These are phyloP conservation scores for Coenobita brevimanus DNA, from an alignment of 1,140 invertebrate genomes.

Conservation along the genomic window DNA sequence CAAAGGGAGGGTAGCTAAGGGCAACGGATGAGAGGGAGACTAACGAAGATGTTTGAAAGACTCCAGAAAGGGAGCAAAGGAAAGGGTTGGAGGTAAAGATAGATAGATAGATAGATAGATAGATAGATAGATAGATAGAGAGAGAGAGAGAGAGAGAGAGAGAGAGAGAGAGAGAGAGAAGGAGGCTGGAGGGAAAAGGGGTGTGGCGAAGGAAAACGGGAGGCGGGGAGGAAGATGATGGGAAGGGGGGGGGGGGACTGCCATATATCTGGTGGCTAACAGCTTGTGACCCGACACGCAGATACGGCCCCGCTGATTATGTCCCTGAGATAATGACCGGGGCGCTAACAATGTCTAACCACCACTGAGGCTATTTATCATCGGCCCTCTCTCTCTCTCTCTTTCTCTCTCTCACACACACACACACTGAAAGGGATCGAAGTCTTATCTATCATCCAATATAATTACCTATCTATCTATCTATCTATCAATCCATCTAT, in stretches of 20 bases:
- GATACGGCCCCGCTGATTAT: no score
- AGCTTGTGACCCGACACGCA: not conserved
- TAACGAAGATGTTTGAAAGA: not conserved
- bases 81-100: no score
- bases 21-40: not conserved
- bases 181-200: not conserved
- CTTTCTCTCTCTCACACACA: no score
- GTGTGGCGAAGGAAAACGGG: not conserved
- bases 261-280: conserved; percentile 7
- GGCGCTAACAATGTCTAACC: no score
- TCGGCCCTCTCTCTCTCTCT: no score
- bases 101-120: conserved; percentile 20
- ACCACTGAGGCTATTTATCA: no score
- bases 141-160: not conserved
- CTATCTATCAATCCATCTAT: no score
- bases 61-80: not conserved
- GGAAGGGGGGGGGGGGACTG: not conserved
- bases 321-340: no score
- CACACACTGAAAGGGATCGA: no score
- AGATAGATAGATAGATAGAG: conserved; percentile 9
- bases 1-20: no score
- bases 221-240: not conserved
- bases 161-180: not conserved
- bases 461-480: no score
- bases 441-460: no score